These are phyloP conservation scores for Dione juno DNA, from an alignment of 2,888 invertebrate genomes.

Conservation along the genomic window DNA sequence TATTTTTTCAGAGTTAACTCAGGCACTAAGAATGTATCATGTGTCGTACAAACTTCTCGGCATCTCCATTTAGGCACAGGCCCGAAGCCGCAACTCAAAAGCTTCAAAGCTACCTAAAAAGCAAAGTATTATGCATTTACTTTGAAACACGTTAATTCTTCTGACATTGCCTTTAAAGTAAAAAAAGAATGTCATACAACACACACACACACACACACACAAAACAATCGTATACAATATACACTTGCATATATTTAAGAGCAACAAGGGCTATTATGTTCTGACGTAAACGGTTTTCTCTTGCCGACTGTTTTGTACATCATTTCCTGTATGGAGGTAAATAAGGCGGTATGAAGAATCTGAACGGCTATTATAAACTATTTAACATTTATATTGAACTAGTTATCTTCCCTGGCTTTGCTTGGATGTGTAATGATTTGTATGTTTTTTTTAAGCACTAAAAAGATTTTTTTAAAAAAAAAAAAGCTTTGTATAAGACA, in stretches of 20 bases:
- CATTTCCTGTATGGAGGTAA: conserved; percentile 29
- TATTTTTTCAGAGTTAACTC: no score
- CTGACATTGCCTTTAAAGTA: no score
- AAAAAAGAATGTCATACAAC: conserved; percentile 4
- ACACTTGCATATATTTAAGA: conserved; percentile 17
- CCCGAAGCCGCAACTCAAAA: no score
- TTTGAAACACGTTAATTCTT: no score
- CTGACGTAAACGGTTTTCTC: conserved; percentile 30
- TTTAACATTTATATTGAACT: conserved; percentile 5
- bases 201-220: background rate
- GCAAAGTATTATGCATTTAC: no score
- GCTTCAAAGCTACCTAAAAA: no score
- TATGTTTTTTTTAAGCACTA: no score
- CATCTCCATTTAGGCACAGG: no score
- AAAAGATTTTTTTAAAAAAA: no score
- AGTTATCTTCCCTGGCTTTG: background rate
- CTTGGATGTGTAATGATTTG: background rate
- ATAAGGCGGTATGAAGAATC: conserved; percentile 27
- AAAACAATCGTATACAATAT: conserved; percentile 1
- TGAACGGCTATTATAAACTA: conserved; percentile 14
- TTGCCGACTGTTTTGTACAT: conserved; percentile 25
- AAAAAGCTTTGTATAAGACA: no score
- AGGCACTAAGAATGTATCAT: no score
- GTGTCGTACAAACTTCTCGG: no score
- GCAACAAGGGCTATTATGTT: conserved; percentile 21